These are phyloP conservation scores for Anoplius nigerrimus DNA, from an alignment of 2,888 invertebrate species.

Conservation along the genomic window DNA sequence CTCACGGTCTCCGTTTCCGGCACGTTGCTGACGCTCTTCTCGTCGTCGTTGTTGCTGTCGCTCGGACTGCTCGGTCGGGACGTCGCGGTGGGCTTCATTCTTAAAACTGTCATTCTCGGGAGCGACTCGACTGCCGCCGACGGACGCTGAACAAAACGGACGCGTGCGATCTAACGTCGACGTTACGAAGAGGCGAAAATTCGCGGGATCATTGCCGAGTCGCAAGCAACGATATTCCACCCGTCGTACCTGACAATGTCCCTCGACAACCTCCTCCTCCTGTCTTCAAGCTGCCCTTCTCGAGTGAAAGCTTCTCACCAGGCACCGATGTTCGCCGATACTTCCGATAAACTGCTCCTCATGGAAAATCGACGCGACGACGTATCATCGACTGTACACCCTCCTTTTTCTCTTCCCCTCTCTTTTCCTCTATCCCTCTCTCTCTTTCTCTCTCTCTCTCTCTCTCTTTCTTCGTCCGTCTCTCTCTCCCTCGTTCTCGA, in stretches of 20 bases:
- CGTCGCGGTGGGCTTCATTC: conserved; percentile 69
- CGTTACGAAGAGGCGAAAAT: no score
- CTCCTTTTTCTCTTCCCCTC: neutral
- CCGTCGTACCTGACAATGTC: no score
- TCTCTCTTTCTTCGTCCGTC: neutral
- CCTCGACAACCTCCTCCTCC: neutral
- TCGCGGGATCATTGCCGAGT: neutral
- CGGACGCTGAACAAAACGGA: no score
- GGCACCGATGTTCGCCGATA: neutral
- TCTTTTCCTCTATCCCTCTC: neutral
- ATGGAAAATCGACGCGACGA: no score
- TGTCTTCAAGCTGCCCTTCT: no score
- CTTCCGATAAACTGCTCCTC: neutral
- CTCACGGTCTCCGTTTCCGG: conserved; percentile 24
- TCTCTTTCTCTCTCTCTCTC: neutral
- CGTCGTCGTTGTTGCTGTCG: conserved; percentile 44
- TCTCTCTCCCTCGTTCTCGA: neutral
- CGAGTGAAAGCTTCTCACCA: no score
- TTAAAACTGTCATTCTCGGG: conserved; percentile 70
- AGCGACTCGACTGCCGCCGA: neutral
- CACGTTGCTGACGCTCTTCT: no score
- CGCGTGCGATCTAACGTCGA: no score
- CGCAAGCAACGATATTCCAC: no score
- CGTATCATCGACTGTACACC: no score
- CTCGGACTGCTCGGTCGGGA: conserved; percentile 68